A percentile compares a stretch with the other conserved stretches of the same genome.
These are phyloP conservation scores for Phocoena phocoena DNA, from an alignment of 2,113 vertebrate genomes.

Conservation along the genomic window DNA sequence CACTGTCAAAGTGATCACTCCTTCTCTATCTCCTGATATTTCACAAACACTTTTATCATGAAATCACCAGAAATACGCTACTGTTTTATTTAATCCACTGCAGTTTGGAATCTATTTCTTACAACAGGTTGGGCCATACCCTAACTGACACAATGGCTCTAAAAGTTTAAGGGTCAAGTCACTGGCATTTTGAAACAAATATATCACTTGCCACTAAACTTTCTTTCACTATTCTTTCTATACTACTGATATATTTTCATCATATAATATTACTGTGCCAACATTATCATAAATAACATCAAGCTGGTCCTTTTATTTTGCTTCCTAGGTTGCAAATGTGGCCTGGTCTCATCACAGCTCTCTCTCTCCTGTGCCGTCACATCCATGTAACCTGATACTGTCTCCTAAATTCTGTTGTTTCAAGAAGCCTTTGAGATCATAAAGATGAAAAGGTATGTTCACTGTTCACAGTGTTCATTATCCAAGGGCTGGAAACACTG, in stretches of 20 bases:
- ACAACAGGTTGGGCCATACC: background rate
- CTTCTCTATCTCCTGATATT: background rate
- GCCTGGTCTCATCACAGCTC: background rate
- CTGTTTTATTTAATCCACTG: background rate
- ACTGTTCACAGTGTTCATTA: background rate
- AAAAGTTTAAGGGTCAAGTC: background rate
- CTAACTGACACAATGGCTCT: background rate
- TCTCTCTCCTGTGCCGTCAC: background rate
- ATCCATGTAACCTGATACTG: background rate
- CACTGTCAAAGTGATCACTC: background rate
- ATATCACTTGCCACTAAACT: background rate
- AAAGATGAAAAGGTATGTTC: background rate
- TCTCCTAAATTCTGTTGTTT: background rate
- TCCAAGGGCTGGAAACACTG: background rate
- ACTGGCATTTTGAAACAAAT: conserved; percentile 29
- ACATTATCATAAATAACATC: background rate
- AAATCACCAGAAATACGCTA: background rate
- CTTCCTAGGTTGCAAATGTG: background rate
- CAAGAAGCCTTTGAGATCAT: background rate
- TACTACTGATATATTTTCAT: background rate
- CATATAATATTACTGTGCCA: background rate
- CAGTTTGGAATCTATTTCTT: background rate
- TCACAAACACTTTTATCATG: background rate
- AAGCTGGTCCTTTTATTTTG: background rate
- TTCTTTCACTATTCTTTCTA: background rate